phyloP scores from a whole-genome alignment of 2,888 invertebrate genomes.

The Eumacrocentrus americanus region DNA sequence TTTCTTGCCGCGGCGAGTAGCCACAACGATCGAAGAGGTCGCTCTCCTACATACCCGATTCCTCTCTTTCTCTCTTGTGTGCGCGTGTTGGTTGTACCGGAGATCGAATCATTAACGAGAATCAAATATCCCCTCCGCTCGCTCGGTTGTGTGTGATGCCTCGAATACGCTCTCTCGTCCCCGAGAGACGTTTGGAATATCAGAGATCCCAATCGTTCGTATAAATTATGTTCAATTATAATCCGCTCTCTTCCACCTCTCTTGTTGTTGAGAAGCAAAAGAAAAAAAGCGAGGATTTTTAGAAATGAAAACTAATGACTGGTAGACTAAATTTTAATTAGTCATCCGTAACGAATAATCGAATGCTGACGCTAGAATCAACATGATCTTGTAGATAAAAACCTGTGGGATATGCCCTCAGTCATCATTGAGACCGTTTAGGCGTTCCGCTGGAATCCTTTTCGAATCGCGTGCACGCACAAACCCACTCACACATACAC shows the following conservation, averaged over 20 bases:
- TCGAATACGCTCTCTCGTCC: slow-evolving; percentile 14
- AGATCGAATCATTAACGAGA: slow-evolving; percentile 47
- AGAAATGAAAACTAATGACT: background rate
- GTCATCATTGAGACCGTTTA: too few species aligned
- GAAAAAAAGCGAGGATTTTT: background rate
- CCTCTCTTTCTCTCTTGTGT: slow-evolving; percentile 15
- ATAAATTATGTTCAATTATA: slow-evolving; percentile 39
- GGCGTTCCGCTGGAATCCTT: too few species aligned
- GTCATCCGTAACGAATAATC: background rate
- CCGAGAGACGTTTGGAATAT: slow-evolving; percentile 34
- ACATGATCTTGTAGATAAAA: background rate
- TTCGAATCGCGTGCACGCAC: slow-evolving; percentile 7
- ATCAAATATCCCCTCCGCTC: slow-evolving; percentile 40
- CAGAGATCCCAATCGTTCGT: slow-evolving; percentile 37
- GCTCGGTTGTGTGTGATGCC: slow-evolving; percentile 22
- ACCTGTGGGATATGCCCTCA: background rate
- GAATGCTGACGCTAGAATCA: background rate
- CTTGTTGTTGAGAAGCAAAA: background rate
- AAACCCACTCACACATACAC: background rate
- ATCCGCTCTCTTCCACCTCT: slow-evolving; percentile 9
- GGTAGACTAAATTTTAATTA: background rate
- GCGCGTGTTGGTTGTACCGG: slow-evolving; percentile 30
- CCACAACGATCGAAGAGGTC: slow-evolving; percentile 16
- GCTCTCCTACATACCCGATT: slow-evolving; percentile 33
- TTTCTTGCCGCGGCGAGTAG: slow-evolving; percentile 13